phyloP scores from a whole-genome alignment of 2,888 invertebrate genomes.

The Geotrupes spiniger region DNA sequence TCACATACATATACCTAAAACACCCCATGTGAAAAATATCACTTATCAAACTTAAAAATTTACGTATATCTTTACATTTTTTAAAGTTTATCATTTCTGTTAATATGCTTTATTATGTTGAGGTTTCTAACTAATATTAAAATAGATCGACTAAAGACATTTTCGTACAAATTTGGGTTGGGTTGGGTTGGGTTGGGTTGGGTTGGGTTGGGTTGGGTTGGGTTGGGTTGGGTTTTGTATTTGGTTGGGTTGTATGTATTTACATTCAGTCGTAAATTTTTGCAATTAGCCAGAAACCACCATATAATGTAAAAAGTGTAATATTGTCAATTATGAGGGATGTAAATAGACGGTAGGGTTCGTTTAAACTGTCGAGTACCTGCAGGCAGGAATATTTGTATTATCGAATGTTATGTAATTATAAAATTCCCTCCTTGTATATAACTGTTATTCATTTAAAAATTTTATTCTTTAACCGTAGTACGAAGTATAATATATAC shows the following conservation, averaged over 20 bases:
- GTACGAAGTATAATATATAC: constrained; percentile 1
- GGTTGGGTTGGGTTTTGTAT: too few species aligned
- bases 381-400: constrained; percentile 31
- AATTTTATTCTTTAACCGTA: constrained; percentile 46
- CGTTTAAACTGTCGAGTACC: constrained; percentile 27
- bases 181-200: background rate
- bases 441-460: constrained; percentile 39
- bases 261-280: too few species aligned
- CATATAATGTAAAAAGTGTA: constrained; percentile 14
- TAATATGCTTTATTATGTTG: background rate
- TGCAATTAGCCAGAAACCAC: constrained; percentile 8
- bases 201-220: too few species aligned
- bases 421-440: constrained; percentile 44
- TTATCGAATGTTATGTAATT: constrained; percentile 28
- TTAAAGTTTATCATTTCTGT: background rate
- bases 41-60: too few species aligned
- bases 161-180: background rate
- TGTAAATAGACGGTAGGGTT: constrained; percentile 21
- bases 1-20: too few species aligned
- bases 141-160: background rate
- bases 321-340: constrained; percentile 31
- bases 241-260: too few species aligned
- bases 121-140: background rate
- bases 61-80: too few species aligned
- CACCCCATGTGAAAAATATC: too few species aligned